A percentile compares a stretch with the other conserved stretches of the same genome.
phyloP scores from a whole-genome alignment of 1,140 invertebrate genomes.

The Diploscapter pachys region DNA sequence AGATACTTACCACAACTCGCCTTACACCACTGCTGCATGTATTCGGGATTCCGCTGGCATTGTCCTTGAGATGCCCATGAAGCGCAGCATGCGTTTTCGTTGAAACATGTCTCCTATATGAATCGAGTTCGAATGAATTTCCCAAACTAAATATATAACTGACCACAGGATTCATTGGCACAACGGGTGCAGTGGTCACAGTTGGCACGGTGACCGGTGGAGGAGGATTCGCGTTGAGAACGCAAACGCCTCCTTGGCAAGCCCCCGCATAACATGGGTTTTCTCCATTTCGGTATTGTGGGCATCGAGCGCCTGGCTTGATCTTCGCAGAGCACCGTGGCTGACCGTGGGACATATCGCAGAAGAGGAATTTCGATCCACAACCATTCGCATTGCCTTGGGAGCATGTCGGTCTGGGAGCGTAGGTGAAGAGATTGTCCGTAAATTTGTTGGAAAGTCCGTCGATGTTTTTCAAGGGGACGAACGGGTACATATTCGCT shows the following conservation, averaged over 20 bases:
- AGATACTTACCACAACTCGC: constrained; percentile 16
- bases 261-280: constrained; percentile 33
- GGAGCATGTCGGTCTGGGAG: constrained; percentile 49
- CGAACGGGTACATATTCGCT: constrained; percentile 24
- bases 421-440: constrained; percentile 54
- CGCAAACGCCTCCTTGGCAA: constrained; percentile 30
- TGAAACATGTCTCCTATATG: constrained; percentile 29
- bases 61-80: constrained; percentile 32
- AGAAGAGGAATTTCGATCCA: constrained; percentile 54
- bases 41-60: constrained; percentile 34
- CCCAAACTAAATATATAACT: no score
- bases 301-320: constrained; percentile 25
- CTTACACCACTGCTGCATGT: constrained; percentile 39
- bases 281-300: constrained; percentile 24
- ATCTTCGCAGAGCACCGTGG: constrained; percentile 51
- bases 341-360: constrained; percentile 46
- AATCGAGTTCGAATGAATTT: not conserved
- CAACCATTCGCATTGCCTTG: constrained; percentile 29
- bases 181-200: constrained; percentile 4
- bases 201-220: not conserved
- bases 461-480: constrained; percentile 44
- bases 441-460: constrained; percentile 53
- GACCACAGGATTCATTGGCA: constrained; percentile 3
- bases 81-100: constrained; percentile 38
- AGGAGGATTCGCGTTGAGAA: constrained; percentile 7